Conservation (phyloP, 2,113 vertebrate species). For the Hassar affinis region DNA sequence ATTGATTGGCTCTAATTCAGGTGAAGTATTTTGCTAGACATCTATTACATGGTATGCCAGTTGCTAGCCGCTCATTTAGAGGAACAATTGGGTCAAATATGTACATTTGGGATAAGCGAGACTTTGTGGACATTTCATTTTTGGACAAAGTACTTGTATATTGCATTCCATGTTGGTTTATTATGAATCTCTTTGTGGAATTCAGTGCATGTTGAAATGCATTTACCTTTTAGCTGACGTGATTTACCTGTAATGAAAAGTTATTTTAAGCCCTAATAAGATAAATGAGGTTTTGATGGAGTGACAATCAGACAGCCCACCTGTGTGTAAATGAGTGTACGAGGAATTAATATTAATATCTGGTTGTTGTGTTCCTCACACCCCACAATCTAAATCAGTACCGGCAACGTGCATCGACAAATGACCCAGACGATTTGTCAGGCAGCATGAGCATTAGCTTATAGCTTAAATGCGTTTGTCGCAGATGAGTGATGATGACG, state of each 20-base stretch:
- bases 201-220: neutral
- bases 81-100: neutral
- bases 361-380: slow-evolving; percentile 54
- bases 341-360: slow-evolving; percentile 61
- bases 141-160: neutral
- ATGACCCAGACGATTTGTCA: slow-evolving; percentile 70
- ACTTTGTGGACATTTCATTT: neutral
- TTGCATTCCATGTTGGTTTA: neutral
- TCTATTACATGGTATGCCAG: neutral
- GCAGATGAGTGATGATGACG: slow-evolving; percentile 68
- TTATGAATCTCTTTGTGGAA: neutral
- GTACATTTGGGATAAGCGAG: neutral
- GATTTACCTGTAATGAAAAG: slow-evolving; percentile 50
- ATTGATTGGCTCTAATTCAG: neutral
- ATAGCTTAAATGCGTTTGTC: slow-evolving; percentile 67
- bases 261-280: slow-evolving; percentile 63
- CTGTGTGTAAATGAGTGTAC: slow-evolving; percentile 65
- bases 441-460: slow-evolving; percentile 65
- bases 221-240: slow-evolving; percentile 9
- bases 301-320: slow-evolving; percentile 62
- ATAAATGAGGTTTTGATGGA: slow-evolving; percentile 56
- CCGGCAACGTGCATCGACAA: slow-evolving; percentile 59
- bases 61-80: neutral
- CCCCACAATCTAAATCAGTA: slow-evolving; percentile 65
- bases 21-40: neutral